Evolutionary conservation across 1,140 invertebrate genomes (phyloP), one percentile per base, ranked within the genome.

Genomic region (Ganaspis sp.): DNA sequence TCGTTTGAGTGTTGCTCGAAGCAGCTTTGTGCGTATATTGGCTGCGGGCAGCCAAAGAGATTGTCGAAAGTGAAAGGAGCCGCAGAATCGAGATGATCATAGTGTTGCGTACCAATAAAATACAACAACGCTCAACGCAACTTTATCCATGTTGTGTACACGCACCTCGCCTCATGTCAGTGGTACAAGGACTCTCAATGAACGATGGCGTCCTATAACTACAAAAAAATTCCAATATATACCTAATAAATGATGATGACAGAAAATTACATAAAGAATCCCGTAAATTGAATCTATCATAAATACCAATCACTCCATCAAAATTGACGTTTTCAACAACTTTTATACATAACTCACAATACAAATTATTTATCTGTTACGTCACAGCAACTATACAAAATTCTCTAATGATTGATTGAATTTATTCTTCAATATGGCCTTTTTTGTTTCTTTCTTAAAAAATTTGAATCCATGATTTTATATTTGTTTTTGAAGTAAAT

Each of bases 61-160:
- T 82, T 81, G 84, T 85, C 84, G 83, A 85, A 85, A 85, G 84
- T 85, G 84, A 85, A 85, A 85, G 84, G 84, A 83, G 80, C 69
- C 81, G 80, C 81, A 85, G 84, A 82, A 83, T 85, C 84, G 75
- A 85, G 84, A 85, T 85, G 84, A 85, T 82, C 83, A 80, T 69
- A 64, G 58, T 64, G 15, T 64, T 64, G 81, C 83, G 81, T 85
- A 83, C 81, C 58, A 64, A 64, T 64, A 64, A 64, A 64, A 15
- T 34, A 64, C 58, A 58, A 26, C 54, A 64, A n/a, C 58, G 58
- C 78, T 75, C 83, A 85, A 83, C 77, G 83, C 83, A 76, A 80
- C 70, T 80, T 85, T 77, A 64, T 34, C 78, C 81, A 77, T 75
- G 81, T 78, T 84, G 74, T 75, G 79, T 77, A 72, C 75, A 84